phyloP scores from a whole-genome alignment of 1,140 invertebrate genomes.

The Tetragnatha versicolor region DNA sequence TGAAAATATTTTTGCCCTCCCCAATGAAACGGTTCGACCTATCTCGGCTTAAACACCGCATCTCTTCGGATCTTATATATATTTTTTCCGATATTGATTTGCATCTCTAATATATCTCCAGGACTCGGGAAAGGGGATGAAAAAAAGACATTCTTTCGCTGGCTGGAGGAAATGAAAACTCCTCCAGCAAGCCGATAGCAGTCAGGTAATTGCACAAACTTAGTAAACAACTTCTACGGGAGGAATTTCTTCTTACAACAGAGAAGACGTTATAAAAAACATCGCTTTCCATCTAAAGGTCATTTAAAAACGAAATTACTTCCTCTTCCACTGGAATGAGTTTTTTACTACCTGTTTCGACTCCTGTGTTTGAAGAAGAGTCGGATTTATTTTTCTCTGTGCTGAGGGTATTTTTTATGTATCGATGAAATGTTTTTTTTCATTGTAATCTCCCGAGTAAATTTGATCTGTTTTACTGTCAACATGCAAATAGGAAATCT shows the following conservation, averaged over 20 bases:
- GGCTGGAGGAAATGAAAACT: constrained; percentile 32
- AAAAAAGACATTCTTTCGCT: constrained; percentile 5
- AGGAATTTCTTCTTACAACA: constrained; percentile 42
- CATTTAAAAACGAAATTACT: constrained; percentile 49
- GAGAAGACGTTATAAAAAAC: constrained; percentile 27
- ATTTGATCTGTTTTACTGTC: constrained; percentile 31
- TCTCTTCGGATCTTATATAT: too few relatives aligned
- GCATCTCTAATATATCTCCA: constrained; percentile 33
- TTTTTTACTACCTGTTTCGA: constrained; percentile 41
- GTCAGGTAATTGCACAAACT: constrained; percentile 47
- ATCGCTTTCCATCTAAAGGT: constrained; percentile 35
- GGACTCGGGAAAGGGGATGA: constrained; percentile 2
- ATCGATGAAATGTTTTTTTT: neutral
- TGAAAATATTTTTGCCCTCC: too few relatives aligned
- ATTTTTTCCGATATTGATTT: constrained; percentile 40
- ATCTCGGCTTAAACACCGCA: too few relatives aligned
- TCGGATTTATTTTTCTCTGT: too few relatives aligned
- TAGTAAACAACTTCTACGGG: constrained; percentile 43
- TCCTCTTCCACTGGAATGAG: constrained; percentile 15
- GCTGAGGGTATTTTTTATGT: constrained; percentile 2
- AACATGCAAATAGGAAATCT: constrained; percentile 15
- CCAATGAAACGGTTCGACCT: too few relatives aligned
- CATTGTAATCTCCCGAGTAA: constrained; percentile 25
- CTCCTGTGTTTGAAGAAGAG: constrained; percentile 4
- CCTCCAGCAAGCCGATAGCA: neutral